A percentile compares a stretch with the other conserved stretches of the same genome.
These are phyloP conservation scores for Apamea epomidion DNA, from an alignment of 2,888 invertebrate species.

Conservation along the genomic window DNA sequence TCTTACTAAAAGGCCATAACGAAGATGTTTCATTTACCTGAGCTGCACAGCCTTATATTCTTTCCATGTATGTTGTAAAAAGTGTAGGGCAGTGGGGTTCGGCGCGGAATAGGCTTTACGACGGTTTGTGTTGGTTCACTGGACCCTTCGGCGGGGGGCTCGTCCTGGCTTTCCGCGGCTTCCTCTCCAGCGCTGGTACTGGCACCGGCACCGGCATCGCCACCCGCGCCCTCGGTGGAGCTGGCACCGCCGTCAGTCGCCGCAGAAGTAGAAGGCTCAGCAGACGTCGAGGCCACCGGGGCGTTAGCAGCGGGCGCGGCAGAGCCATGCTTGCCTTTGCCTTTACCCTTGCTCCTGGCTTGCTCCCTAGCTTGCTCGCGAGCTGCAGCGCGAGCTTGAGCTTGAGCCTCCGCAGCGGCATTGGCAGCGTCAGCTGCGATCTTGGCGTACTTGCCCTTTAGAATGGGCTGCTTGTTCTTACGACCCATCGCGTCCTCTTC, in stretches of 20 bases:
- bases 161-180: conserved; percentile 13
- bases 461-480: conserved; percentile 33
- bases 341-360: conserved; percentile 39
- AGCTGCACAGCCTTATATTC: conserved; percentile 93
- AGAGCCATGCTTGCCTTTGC: conserved; percentile 45
- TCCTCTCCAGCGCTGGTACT: conserved; percentile 21
- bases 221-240: conserved; percentile 17
- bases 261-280: conserved; percentile 5
- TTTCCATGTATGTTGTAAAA: conserved; percentile 96
- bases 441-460: conserved; percentile 51
- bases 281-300: conserved; percentile 32
- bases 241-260: neutral
- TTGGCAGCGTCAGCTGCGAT: conserved; percentile 38
- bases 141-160: conserved; percentile 33
- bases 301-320: neutral
- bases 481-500: conserved; percentile 43
- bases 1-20: neutral
- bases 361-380: conserved; percentile 13
- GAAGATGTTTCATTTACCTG: conserved; percentile 70
- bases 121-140: conserved; percentile 39
- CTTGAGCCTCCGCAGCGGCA: conserved; percentile 21
- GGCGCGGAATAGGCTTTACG: conserved; percentile 73
- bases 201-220: neutral
- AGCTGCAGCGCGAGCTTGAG: conserved; percentile 37
- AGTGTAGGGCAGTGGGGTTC: conserved; percentile 89